phyloP scores from a whole-genome alignment of 2,888 invertebrate species.

The Osmoderma eremita region DNA sequence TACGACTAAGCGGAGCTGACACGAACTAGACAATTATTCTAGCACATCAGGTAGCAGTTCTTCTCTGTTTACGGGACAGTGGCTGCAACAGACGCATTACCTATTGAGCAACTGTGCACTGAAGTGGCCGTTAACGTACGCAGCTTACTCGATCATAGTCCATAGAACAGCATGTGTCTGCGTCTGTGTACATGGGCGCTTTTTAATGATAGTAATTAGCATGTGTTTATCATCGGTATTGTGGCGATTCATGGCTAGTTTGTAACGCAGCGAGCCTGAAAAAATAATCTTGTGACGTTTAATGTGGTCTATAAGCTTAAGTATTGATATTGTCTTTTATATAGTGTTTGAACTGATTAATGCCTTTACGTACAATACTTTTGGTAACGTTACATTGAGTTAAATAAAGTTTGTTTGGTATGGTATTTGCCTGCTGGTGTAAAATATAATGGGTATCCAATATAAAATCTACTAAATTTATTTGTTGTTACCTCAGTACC shows the following conservation, averaged over 20 bases:
- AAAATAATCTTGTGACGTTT: background rate
- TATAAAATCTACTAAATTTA: too few species aligned
- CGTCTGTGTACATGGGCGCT: conserved; percentile 24
- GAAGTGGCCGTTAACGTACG: background rate
- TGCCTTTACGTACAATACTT: too few species aligned
- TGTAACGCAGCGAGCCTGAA: background rate
- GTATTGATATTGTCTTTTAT: background rate
- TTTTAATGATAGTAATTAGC: conserved; percentile 35
- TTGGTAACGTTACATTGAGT: too few species aligned
- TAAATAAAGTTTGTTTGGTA: too few species aligned
- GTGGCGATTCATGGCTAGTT: conserved; percentile 16
- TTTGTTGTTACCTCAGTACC: too few species aligned
- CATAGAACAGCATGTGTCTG: conserved; percentile 26
- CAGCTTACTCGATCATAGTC: conserved; percentile 25
- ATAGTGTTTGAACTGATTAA: too few species aligned
- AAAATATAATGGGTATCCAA: too few species aligned
- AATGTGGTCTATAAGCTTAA: background rate
- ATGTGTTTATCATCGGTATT: conserved; percentile 27
- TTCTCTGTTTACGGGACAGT: background rate
- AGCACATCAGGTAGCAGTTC: too few species aligned
- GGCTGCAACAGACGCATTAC: conserved; percentile 7
- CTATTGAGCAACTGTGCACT: conserved; percentile 26
- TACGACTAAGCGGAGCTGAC: background rate
- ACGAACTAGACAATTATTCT: conserved; percentile 1
- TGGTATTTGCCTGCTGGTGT: too few species aligned